Conservation (phyloP, 2,113 vertebrate species). For the Pseudorasbora parva region DNA sequence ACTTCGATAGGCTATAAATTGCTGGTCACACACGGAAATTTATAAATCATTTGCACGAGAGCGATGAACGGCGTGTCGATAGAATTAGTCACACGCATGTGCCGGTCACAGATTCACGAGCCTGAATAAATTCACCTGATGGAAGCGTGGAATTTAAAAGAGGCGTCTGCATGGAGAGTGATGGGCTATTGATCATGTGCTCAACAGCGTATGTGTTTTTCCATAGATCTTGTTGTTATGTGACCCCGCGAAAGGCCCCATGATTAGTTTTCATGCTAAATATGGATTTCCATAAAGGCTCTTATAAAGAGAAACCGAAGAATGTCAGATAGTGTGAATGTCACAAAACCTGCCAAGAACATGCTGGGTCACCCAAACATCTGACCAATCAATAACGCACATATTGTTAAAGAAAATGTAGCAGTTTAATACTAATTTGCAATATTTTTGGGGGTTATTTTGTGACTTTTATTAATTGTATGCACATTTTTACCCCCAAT, state of each 20-base stretch:
- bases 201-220: conserved; percentile 28
- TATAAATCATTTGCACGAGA: conserved; percentile 61
- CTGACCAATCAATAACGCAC: too few species aligned
- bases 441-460: too few species aligned
- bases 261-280: conserved; percentile 10
- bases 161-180: conserved; percentile 59
- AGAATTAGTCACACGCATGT: conserved; percentile 63
- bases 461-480: too few species aligned
- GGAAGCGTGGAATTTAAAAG: conserved; percentile 59
- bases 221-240: not conserved
- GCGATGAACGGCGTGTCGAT: conserved; percentile 56
- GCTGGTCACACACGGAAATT: conserved; percentile 60
- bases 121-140: conserved; percentile 63
- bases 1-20: conserved; percentile 57
- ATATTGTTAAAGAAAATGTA: too few species aligned
- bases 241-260: not conserved
- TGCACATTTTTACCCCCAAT: too few species aligned
- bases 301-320: not conserved
- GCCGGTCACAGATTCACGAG: conserved; percentile 62
- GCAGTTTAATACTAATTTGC: too few species aligned
- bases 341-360: not conserved
- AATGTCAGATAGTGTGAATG: not conserved
- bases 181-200: conserved; percentile 69
- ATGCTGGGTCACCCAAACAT: not conserved
- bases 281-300: not conserved